Evolutionary conservation across 2,113 vertebrate species (phyloP).

Genomic region (Atlantisia rogersi): DNA sequence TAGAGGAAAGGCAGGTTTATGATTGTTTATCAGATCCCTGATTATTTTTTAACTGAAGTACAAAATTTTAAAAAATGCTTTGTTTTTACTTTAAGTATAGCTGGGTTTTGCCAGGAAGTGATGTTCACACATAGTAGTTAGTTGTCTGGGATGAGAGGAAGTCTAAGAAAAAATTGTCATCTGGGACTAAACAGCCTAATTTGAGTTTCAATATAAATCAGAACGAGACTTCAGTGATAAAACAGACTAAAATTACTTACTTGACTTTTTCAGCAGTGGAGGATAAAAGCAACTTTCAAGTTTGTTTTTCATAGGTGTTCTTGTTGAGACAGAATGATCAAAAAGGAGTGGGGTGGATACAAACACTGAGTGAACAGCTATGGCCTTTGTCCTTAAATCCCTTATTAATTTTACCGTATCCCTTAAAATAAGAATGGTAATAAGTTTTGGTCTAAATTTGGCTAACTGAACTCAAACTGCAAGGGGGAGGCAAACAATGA

Average conservation of each 20-base stretch:
- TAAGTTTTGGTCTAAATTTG: not conserved
- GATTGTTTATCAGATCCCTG: not conserved
- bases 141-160: not conserved
- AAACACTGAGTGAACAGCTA: not conserved
- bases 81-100: not conserved
- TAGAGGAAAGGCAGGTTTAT: not conserved
- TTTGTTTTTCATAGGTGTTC: fast-evolving
- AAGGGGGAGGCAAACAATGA: not conserved
- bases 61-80: not conserved
- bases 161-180: not conserved
- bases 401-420: not conserved
- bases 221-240: not conserved
- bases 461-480: not conserved
- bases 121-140: not conserved
- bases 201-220: not conserved
- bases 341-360: not conserved
- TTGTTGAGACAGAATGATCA: not conserved
- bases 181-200: not conserved
- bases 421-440: not conserved
- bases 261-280: not conserved
- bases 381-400: not conserved
- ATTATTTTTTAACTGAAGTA: not conserved
- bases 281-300: not conserved
- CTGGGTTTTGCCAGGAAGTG: not conserved
- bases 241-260: not conserved